These are phyloP conservation scores for Magallana gigas DNA, from an alignment of 1,140 invertebrate species.

Conservation along the genomic window DNA sequence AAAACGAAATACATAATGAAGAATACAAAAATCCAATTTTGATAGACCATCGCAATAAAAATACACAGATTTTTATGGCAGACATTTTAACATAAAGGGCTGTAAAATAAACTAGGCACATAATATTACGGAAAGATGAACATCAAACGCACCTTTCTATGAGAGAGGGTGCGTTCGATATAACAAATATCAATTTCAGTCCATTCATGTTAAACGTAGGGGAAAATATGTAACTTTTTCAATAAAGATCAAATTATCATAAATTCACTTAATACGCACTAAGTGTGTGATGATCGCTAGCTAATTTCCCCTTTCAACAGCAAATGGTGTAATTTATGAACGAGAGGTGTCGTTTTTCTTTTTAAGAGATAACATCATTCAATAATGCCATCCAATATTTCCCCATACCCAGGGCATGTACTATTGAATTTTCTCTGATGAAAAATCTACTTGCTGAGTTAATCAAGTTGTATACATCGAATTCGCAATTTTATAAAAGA, in stretches of 20 bases:
- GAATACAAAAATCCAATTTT: background rate
- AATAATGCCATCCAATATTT: conserved; percentile 15
- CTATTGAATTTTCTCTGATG: conserved; percentile 17
- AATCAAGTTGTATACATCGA: conserved; percentile 7
- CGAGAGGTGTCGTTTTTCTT: conserved; percentile 22
- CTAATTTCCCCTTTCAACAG: conserved; percentile 33
- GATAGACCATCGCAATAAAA: background rate
- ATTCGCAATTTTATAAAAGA: conserved; percentile 8
- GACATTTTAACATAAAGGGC: background rate
- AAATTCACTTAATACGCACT: conserved; percentile 38
- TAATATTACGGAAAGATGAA: conserved; percentile 21
- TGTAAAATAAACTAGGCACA: conserved; percentile 8
- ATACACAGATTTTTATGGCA: background rate
- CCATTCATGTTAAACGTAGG: conserved; percentile 33
- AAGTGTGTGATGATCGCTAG: conserved; percentile 26
- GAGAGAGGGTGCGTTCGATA: conserved; percentile 31
- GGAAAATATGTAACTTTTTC: conserved; percentile 38
- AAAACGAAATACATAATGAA: background rate
- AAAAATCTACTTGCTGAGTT: background rate
- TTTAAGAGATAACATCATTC: conserved; percentile 25
- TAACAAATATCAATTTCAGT: conserved; percentile 35
- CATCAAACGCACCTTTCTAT: conserved; percentile 23
- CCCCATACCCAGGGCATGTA: background rate
- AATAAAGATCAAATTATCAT: conserved; percentile 39
- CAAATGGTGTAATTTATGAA: conserved; percentile 36